Conservation (phyloP, 2,113 vertebrate genomes). For the Pyrgilauda ruficollis region DNA sequence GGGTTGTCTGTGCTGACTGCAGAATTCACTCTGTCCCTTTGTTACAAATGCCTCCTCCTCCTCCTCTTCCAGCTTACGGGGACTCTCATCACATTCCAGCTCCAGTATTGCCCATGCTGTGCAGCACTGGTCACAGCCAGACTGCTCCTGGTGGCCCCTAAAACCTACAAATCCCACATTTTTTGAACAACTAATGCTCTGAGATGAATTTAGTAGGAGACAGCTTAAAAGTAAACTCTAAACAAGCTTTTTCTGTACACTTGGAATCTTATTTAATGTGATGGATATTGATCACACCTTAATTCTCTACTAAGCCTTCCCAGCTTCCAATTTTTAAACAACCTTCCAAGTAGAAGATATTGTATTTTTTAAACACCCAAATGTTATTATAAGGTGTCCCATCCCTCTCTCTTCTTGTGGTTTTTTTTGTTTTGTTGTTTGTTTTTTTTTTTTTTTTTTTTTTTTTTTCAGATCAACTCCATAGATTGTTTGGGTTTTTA, state of each 20-base stretch:
- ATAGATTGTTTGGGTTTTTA: not conserved
- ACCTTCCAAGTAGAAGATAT: not conserved
- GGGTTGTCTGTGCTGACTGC: not conserved
- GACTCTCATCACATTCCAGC: not conserved
- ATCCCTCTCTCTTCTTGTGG: not conserved
- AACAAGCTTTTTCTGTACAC: not conserved
- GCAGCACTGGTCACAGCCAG: not conserved
- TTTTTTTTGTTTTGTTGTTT: too few species aligned
- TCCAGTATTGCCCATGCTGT: not conserved
- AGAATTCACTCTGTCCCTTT: not conserved
- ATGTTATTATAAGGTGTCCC: not conserved
- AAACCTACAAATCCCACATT: not conserved
- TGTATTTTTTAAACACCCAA: not conserved
- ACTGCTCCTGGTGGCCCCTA: not conserved
- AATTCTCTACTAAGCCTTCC: not conserved
- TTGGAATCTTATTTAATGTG: not conserved
- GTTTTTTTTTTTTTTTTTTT: too few species aligned
- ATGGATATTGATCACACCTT: not conserved
- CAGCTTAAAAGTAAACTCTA: not conserved
- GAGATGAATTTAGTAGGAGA: not conserved
- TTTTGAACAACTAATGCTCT: not conserved
- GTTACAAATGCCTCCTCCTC: not conserved
- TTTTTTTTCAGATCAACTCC: not conserved
- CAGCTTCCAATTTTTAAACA: not conserved
- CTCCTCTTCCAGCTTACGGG: accelerated